phyloP scores from a whole-genome alignment of 2,888 invertebrate species.

The Chrysolina oricalcia region DNA sequence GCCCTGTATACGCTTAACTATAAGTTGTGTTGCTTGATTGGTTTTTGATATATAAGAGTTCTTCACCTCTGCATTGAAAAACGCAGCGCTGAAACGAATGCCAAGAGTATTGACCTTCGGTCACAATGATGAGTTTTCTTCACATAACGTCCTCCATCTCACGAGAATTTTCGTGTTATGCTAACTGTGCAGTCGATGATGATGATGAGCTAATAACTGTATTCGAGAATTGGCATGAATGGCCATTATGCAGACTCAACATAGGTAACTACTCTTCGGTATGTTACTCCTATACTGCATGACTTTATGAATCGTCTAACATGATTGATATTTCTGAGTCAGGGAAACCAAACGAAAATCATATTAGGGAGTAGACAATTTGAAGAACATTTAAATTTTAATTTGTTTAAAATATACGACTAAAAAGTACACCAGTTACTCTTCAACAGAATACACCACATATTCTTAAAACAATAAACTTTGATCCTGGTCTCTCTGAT shows the following conservation, averaged over 20 bases:
- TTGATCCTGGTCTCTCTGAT: no score
- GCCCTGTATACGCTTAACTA: no score
- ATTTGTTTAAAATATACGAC: no score
- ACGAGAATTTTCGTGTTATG: conserved; percentile 10
- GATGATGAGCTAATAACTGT: conserved; percentile 23
- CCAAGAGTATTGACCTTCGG: conserved; percentile 17
- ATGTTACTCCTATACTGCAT: neutral
- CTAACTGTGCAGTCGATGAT: conserved; percentile 17
- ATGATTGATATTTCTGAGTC: no score
- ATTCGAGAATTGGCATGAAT: neutral
- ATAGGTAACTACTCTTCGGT: conserved; percentile 3
- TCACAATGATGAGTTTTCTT: conserved; percentile 15
- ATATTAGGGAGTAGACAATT: no score
- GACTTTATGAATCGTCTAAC: neutral
- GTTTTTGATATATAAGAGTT: neutral
- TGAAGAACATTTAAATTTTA: no score
- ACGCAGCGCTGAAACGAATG: neutral
- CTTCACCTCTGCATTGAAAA: conserved; percentile 3
- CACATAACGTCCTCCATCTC: conserved; percentile 19
- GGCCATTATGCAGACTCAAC: neutral
- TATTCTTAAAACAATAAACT: no score
- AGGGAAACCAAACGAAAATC: no score
- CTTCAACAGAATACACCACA: no score
- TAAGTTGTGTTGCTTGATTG: no score
- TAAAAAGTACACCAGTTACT: no score